Conservation (phyloP, 2,888 invertebrate genomes). For the Trissolcus brochymenae region DNA sequence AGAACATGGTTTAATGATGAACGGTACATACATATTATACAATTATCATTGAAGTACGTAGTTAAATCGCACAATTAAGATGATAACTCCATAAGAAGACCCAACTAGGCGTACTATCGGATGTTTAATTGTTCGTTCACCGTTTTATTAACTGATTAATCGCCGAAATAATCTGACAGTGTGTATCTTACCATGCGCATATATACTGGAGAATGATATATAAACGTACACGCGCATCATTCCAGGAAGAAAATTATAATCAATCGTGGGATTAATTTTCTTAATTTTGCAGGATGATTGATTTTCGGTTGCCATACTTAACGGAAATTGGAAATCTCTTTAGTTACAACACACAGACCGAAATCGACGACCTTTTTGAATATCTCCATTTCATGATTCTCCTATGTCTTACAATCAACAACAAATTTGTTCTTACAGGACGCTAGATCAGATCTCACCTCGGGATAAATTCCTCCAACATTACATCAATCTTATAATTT, state of each 20-base stretch:
- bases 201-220: slow-evolving; percentile 6
- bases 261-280: slow-evolving; percentile 8
- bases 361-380: slow-evolving; percentile 7
- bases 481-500: too few relatives aligned
- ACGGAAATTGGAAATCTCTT: too few relatives aligned
- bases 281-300: not conserved
- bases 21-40: slow-evolving; percentile 34
- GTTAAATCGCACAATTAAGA: slow-evolving; percentile 23
- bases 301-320: not conserved
- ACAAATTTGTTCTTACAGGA: not conserved
- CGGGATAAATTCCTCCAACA: too few relatives aligned
- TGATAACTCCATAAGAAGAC: not conserved
- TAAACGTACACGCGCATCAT: slow-evolving; percentile 11
- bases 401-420: too few relatives aligned
- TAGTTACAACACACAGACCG: not conserved
- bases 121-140: slow-evolving; percentile 14
- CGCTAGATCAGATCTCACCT: too few relatives aligned
- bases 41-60: slow-evolving; percentile 25
- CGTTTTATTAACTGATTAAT: slow-evolving; percentile 16
- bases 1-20: slow-evolving; percentile 24
- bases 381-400: not conserved
- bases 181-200: slow-evolving; percentile 4
- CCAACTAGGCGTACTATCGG: slow-evolving; percentile 8
- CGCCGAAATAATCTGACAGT: slow-evolving; percentile 17
- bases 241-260: slow-evolving; percentile 7